Evolutionary conservation across 2,888 invertebrate species (phyloP).

Genomic region (Drosophila merina): DNA sequence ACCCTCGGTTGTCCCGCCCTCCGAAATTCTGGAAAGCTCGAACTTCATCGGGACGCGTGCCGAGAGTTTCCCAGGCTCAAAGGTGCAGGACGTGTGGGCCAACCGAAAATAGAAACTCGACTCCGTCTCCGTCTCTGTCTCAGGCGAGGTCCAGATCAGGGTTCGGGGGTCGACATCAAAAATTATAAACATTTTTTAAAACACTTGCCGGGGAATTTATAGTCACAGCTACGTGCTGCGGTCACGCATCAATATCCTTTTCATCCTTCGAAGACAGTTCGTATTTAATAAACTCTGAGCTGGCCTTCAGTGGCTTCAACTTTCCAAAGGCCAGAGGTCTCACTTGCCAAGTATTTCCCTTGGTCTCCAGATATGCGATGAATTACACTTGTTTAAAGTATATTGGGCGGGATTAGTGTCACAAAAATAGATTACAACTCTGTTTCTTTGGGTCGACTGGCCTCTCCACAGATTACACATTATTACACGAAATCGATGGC

Average conservation of each 20-base stretch:
- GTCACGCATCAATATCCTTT: conserved; percentile 68
- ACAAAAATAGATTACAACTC: background rate
- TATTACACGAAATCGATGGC: conserved; percentile 60
- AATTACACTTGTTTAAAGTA: background rate
- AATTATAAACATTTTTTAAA: conserved; percentile 79
- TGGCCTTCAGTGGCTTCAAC: background rate
- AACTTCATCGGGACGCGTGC: conserved; percentile 51
- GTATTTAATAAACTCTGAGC: conserved; percentile 61
- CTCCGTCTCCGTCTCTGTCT: background rate
- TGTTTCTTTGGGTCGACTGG: conserved; percentile 18
- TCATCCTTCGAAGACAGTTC: conserved; percentile 37
- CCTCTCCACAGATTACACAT: conserved; percentile 65
- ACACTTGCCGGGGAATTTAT: conserved; percentile 74
- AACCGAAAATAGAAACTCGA: conserved; percentile 45
- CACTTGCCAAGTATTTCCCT: background rate
- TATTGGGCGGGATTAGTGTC: background rate
- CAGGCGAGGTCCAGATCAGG: conserved; percentile 25
- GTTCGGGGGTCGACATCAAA: conserved; percentile 42
- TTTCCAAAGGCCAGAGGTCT: background rate
- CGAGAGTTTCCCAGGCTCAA: conserved; percentile 55
- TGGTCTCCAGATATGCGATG: background rate
- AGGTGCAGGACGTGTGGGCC: conserved; percentile 69
- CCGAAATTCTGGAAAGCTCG: background rate
- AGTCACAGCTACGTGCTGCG: conserved; percentile 70
- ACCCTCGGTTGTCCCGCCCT: conserved; percentile 38